A percentile compares a stretch with the other conserved stretches of the same genome.
Conservation (phyloP, 2,888 invertebrate species). For the Lingula anatina region DNA sequence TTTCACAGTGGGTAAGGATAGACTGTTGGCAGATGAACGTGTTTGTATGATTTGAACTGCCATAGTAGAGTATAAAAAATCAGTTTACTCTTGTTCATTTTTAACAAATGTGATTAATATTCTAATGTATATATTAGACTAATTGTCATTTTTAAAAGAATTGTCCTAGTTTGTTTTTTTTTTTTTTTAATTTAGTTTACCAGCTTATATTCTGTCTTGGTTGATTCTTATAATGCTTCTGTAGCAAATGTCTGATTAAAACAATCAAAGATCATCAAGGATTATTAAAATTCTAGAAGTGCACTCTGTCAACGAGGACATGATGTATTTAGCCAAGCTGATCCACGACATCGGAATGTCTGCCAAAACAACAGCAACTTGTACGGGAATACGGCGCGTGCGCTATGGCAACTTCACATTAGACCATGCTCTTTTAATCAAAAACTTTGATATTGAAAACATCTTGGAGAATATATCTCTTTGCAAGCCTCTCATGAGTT, state of each 20-base stretch:
- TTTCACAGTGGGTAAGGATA: slow-evolving; percentile 72
- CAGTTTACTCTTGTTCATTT: no score
- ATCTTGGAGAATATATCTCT: slow-evolving; percentile 30
- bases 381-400: slow-evolving; percentile 73
- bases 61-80: background rate
- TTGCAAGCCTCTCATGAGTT: no score
- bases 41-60: background rate
- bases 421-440: slow-evolving; percentile 70
- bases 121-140: no score
- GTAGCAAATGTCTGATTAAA: no score
- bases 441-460: slow-evolving; percentile 60
- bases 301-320: slow-evolving; percentile 79
- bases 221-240: no score
- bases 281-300: slow-evolving; percentile 62
- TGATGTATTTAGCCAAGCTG: slow-evolving; percentile 64
- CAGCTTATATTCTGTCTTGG: no score
- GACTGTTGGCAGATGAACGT: background rate
- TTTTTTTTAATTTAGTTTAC: no score
- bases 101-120: no score
- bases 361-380: slow-evolving; percentile 74
- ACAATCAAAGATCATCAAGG: background rate
- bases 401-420: slow-evolving; percentile 76
- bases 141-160: no score
- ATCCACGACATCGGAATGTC: slow-evolving; percentile 78
- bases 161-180: background rate